These are phyloP conservation scores for Meganola albula DNA, from an alignment of 2,888 invertebrate genomes.

Conservation along the genomic window DNA sequence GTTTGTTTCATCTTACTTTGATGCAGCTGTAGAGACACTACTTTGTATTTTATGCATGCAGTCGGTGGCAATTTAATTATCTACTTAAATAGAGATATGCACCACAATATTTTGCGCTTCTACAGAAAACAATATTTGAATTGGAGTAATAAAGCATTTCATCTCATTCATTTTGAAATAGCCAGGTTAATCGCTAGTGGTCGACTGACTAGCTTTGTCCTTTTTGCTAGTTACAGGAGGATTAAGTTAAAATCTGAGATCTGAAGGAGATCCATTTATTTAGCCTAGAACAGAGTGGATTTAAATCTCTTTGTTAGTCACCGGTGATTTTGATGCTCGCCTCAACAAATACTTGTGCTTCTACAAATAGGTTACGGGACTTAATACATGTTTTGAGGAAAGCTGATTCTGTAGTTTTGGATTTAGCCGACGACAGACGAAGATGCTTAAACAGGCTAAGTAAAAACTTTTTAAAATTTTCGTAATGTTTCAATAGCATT, in stretches of 20 bases:
- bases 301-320: constrained; percentile 37
- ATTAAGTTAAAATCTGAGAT: constrained; percentile 36
- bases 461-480: too few species aligned
- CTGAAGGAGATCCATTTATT: constrained; percentile 35
- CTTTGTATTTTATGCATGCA: too few species aligned
- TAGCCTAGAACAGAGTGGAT: constrained; percentile 35
- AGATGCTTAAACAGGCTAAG: too few species aligned
- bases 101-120: too few species aligned
- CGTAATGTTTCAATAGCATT: too few species aligned
- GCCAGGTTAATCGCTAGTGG: constrained; percentile 19
- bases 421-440: too few species aligned
- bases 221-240: constrained; percentile 13
- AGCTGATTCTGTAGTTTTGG: not conserved
- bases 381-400: not conserved
- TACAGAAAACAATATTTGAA: too few species aligned
- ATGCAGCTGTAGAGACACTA: too few species aligned
- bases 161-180: constrained; percentile 2
- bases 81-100: too few species aligned
- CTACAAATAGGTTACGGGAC: not conserved
- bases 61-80: too few species aligned
- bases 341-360: constrained; percentile 35
- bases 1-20: too few species aligned
- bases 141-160: too few species aligned
- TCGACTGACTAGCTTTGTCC: constrained; percentile 21
- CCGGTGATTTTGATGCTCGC: constrained; percentile 25